Percentiles rank a stretch among this genome's conserved stretches.
Conservation (phyloP, 2,888 invertebrate species). For the Dione vanillae region DNA sequence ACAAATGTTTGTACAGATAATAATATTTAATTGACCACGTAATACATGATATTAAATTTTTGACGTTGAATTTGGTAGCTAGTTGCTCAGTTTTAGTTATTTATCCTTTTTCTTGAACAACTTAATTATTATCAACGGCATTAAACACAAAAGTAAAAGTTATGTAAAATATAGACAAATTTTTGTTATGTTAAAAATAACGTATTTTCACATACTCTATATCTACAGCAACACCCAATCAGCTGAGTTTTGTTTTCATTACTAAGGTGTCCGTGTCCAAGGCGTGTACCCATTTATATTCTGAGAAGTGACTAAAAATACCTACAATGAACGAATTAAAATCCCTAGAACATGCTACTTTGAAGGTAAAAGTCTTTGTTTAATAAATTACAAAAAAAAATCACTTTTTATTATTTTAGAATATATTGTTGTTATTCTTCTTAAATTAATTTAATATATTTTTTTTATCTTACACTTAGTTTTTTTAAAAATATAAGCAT, state of each 20-base stretch:
- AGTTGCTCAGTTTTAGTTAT: conserved; percentile 18
- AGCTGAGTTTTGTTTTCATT: conserved; percentile 83
- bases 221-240: conserved; percentile 55
- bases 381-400: not conserved
- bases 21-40: conserved; percentile 17
- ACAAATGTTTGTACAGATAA: conserved; percentile 5
- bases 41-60: conserved; percentile 2
- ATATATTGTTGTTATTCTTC: not conserved
- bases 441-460: not conserved
- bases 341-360: conserved; percentile 96
- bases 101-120: not conserved
- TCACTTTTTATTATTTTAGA: not conserved
- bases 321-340: conserved; percentile 94
- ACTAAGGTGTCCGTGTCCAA: conserved; percentile 43
- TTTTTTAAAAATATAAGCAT: not conserved
- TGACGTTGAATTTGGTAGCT: conserved; percentile 1
- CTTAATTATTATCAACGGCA: not conserved
- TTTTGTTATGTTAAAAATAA: conserved; percentile 11
- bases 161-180: not conserved
- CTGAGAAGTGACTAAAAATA: conserved; percentile 40
- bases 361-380: conserved; percentile 87
- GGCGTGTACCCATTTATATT: conserved; percentile 33
- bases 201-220: conserved; percentile 26
- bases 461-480: not conserved
- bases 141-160: not conserved